phyloP scores from a whole-genome alignment of 1,140 invertebrate species.

The Drosophila burlai region DNA sequence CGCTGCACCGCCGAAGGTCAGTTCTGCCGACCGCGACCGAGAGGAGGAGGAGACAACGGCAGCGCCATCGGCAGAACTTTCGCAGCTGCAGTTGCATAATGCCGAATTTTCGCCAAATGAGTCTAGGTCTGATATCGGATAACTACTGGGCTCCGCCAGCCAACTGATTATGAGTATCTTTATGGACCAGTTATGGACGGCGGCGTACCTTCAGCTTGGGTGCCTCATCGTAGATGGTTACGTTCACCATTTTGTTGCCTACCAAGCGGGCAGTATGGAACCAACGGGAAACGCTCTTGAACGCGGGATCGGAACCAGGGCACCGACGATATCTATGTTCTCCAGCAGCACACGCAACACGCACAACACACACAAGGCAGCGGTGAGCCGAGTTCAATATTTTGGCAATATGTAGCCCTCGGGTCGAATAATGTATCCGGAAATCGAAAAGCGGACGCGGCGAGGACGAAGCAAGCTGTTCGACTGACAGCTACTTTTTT shows the following conservation, averaged over 20 bases:
- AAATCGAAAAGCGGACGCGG: slow-evolving; percentile 28
- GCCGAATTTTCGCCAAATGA: slow-evolving; percentile 25
- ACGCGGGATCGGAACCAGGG: slow-evolving; percentile 23
- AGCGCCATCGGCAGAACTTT: slow-evolving; percentile 53
- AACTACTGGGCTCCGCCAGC: neutral
- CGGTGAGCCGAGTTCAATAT: slow-evolving; percentile 27
- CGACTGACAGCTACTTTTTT: slow-evolving; percentile 55
- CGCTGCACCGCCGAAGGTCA: slow-evolving; percentile 58
- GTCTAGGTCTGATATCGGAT: slow-evolving; percentile 19
- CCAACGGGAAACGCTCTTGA: slow-evolving; percentile 46
- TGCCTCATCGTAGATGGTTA: slow-evolving; percentile 79
- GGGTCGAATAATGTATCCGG: slow-evolving; percentile 17
- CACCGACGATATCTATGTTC: slow-evolving; percentile 19
- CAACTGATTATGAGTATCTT: slow-evolving; percentile 62
- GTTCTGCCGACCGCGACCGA: slow-evolving; percentile 53
- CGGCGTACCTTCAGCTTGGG: slow-evolving; percentile 77
- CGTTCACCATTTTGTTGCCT: slow-evolving; percentile 80
- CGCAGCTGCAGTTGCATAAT: slow-evolving; percentile 73
- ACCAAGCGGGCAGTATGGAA: slow-evolving; percentile 40
- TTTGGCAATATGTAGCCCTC: slow-evolving; percentile 11
- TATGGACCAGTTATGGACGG: slow-evolving; percentile 46
- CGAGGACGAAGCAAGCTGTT: slow-evolving; percentile 54
- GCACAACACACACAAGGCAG: slow-evolving; percentile 59
- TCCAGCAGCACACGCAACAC: slow-evolving; percentile 34
- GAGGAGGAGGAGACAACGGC: slow-evolving; percentile 9